Conservation (phyloP, 2,888 invertebrate species). For the Brassicogethes aeneus region DNA sequence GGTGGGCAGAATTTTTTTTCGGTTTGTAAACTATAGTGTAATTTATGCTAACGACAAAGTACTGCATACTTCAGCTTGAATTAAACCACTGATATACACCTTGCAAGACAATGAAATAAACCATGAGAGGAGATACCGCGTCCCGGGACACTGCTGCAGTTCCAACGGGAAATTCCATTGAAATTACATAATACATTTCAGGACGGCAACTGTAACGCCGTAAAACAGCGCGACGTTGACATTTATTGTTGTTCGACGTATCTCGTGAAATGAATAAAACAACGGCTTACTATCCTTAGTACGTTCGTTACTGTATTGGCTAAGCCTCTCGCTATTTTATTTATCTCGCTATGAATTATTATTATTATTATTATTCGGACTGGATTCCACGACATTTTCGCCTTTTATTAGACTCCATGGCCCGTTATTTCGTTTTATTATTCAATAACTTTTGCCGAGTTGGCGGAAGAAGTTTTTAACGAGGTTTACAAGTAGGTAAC, state of each 20-base stretch:
- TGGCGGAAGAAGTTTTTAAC: too few species aligned
- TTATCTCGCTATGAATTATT: not conserved
- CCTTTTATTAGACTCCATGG: too few species aligned
- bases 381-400: too few species aligned
- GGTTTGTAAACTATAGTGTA: too few species aligned
- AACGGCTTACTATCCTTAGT: not conserved
- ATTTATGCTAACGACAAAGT: too few species aligned
- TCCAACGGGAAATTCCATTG: not conserved
- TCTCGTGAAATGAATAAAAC: not conserved
- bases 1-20: too few species aligned
- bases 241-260: conserved; percentile 1
- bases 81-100: not conserved
- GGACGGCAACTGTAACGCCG: not conserved
- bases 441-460: too few species aligned
- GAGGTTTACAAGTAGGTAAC: too few species aligned
- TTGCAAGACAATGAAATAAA: not conserved
- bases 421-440: too few species aligned
- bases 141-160: too few species aligned
- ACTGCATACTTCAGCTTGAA: not conserved
- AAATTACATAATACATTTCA: not conserved
- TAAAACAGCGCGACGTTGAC: not conserved
- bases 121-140: not conserved
- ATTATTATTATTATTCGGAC: too few species aligned
- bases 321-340: not conserved
- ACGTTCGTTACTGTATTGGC: too few species aligned